These are phyloP conservation scores for Pipa parva DNA, from an alignment of 2,113 vertebrate genomes.

Conservation along the genomic window DNA sequence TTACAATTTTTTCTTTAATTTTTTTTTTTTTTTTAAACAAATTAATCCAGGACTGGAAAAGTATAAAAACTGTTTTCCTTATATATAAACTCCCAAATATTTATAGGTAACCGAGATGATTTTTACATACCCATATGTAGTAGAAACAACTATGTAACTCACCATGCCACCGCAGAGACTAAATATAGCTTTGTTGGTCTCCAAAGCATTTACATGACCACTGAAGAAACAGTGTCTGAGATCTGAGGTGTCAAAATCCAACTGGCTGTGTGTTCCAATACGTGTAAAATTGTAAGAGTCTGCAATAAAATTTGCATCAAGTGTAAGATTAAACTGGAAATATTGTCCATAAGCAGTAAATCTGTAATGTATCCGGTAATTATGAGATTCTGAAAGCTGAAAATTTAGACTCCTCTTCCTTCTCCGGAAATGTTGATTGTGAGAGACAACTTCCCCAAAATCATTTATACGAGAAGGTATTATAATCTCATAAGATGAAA, in stretches of 20 bases:
- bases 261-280: constrained; percentile 57
- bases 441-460: constrained; percentile 83
- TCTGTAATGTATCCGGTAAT: constrained; percentile 69
- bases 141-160: constrained; percentile 55
- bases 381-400: constrained; percentile 35
- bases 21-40: not conserved
- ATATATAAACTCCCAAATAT: too few species aligned
- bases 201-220: constrained; percentile 80
- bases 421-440: constrained; percentile 71
- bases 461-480: constrained; percentile 85
- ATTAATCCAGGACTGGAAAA: not conserved
- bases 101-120: too few species aligned
- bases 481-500: constrained; percentile 86
- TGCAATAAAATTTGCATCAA: constrained; percentile 78
- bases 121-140: too few species aligned
- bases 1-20: not conserved
- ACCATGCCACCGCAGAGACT: constrained; percentile 93
- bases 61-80: not conserved
- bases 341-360: constrained; percentile 84
- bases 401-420: constrained; percentile 66
- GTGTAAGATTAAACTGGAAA: constrained; percentile 88
- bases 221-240: constrained; percentile 89
- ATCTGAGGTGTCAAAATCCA: constrained; percentile 31
- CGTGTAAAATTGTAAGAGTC: constrained; percentile 75
- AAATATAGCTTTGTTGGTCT: constrained; percentile 72